Evolutionary conservation across 2,113 vertebrate genomes (phyloP).

Genomic region (Notarius quadriscutis): DNA sequence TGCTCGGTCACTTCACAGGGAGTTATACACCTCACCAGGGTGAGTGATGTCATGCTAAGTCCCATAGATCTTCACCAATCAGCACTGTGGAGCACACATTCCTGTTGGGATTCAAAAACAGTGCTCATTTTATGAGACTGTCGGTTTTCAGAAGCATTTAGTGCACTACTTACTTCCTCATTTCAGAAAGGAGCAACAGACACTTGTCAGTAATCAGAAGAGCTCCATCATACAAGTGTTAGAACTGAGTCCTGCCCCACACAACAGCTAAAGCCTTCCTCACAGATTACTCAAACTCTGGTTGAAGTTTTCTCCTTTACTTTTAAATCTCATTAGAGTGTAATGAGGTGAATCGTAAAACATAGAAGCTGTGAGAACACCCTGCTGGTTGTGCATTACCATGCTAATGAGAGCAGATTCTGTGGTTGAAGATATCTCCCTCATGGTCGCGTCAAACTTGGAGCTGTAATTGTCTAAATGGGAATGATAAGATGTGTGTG

Average conservation of each 20-base stretch:
- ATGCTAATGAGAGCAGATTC: constrained; percentile 74
- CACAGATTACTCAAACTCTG: constrained; percentile 42
- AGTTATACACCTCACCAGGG: constrained; percentile 96
- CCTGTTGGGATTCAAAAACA: background rate
- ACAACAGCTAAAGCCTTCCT: background rate
- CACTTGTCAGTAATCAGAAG: background rate
- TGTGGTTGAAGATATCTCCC: constrained; percentile 67
- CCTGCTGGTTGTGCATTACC: constrained; percentile 78
- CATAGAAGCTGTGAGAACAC: constrained; percentile 65
- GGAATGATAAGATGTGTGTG: constrained; percentile 53
- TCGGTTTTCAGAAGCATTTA: background rate
- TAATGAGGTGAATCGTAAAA: constrained; percentile 78
- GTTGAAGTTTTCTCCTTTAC: constrained; percentile 64
- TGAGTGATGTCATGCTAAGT: constrained; percentile 63
- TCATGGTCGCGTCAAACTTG: constrained; percentile 51
- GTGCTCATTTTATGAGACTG: background rate
- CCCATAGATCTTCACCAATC: background rate
- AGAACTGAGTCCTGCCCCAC: background rate
- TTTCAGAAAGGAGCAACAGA: background rate
- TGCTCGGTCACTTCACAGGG: constrained; percentile 97
- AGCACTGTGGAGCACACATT: background rate
- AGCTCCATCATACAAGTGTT: background rate
- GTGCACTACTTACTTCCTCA: background rate
- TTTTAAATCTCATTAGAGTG: constrained; percentile 80
- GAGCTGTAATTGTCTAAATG: constrained; percentile 52